phyloP scores from a whole-genome alignment of 35 echinoderm and acorn worm species.

The Chiridota heheva region DNA sequence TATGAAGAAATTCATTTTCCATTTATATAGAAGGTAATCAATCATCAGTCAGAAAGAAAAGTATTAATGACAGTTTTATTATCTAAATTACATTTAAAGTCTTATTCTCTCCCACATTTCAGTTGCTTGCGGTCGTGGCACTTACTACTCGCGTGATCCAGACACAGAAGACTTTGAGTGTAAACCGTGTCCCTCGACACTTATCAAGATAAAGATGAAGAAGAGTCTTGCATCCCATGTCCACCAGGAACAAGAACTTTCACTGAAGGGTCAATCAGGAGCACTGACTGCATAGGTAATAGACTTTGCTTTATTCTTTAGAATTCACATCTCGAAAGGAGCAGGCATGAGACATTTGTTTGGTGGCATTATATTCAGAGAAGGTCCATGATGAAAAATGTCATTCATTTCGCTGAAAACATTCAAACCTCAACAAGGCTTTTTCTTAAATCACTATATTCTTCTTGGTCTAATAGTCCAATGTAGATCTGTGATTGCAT shows the following conservation, averaged over 20 bases:
- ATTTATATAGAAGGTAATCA: neutral
- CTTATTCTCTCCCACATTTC: neutral
- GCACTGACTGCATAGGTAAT: constrained; percentile 13
- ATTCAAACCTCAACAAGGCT: too few relatives aligned
- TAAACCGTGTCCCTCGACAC: constrained; percentile 4
- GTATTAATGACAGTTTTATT: neutral
- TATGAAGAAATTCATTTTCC: neutral
- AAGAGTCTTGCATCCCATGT: neutral
- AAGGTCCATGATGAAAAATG: too few relatives aligned
- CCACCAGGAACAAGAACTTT: neutral
- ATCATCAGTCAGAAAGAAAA: neutral
- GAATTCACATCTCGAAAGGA: too few relatives aligned
- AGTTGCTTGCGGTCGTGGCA: constrained; percentile 9
- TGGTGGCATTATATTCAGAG: too few relatives aligned
- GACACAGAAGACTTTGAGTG: constrained; percentile 3
- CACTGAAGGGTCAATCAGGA: neutral
- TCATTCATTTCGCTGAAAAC: too few relatives aligned
- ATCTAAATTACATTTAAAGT: neutral
- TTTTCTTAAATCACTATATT: too few relatives aligned
- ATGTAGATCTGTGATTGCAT: too few relatives aligned
- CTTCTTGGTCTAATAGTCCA: too few relatives aligned
- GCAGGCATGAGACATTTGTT: too few relatives aligned
- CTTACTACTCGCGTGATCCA: neutral
- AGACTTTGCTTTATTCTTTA: too few relatives aligned
- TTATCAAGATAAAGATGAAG: neutral